Conservation (phyloP, 2,797 vertebrate genomes). For the Fringilla coelebs region DNA sequence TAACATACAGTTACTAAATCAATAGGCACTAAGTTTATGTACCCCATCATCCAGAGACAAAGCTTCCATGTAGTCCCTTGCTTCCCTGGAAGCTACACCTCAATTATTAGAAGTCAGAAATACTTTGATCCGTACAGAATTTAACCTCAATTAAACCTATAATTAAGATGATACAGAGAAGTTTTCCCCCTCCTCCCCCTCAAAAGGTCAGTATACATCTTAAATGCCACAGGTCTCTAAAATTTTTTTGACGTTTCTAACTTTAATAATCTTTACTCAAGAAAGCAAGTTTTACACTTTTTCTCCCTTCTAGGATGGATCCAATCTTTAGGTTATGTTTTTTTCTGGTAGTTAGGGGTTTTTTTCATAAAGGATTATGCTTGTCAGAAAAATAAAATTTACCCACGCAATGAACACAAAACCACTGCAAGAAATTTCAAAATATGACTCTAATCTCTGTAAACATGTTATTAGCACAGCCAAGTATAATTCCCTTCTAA, state of each 20-base stretch:
- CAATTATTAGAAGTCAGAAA: neutral
- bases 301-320: neutral
- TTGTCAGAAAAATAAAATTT: neutral
- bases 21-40: conserved; percentile 30
- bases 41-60: conserved; percentile 9
- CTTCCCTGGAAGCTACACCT: neutral
- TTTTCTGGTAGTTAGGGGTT: neutral
- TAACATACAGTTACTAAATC: conserved; percentile 59
- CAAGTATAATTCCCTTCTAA: neutral
- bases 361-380: neutral
- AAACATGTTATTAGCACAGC: neutral
- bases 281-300: neutral
- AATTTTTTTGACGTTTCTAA: neutral
- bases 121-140: neutral
- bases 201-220: neutral
- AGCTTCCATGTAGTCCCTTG: neutral
- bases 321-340: neutral
- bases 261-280: neutral
- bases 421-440: neutral
- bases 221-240: neutral
- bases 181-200: neutral
- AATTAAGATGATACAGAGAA: neutral
- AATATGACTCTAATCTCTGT: neutral
- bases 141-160: neutral
- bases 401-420: neutral